phyloP scores from a whole-genome alignment of 2,797 vertebrate species.

The Brachymystax lenok region DNA sequence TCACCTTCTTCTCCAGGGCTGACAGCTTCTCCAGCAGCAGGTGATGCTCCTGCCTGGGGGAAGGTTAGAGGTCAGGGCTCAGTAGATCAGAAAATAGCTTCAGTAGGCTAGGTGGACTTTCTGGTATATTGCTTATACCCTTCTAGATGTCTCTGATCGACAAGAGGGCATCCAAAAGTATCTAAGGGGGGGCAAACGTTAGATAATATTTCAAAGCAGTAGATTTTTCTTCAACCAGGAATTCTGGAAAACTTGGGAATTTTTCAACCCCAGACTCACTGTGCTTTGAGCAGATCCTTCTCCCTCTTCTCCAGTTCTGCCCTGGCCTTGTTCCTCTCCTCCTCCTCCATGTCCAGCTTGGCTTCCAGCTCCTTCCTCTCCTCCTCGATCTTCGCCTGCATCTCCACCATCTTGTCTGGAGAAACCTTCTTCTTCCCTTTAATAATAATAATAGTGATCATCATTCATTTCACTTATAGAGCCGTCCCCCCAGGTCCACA shows the following conservation, averaged over 20 bases:
- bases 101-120: too few relatives aligned
- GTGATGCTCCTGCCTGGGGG: conserved; percentile 92
- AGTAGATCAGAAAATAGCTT: too few relatives aligned
- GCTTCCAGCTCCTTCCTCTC: conserved; percentile 96
- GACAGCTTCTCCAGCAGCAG: conserved; percentile 92
- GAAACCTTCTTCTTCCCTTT: conserved; percentile 97
- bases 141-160: too few relatives aligned
- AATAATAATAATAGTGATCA: background rate
- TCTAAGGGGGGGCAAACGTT: too few relatives aligned
- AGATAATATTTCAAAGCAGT: background rate
- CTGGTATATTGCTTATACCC: too few relatives aligned
- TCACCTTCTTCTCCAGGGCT: conserved; percentile 95
- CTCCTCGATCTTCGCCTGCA: conserved; percentile 99
- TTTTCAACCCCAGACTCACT: conserved; percentile 76
- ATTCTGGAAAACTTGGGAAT: too few relatives aligned
- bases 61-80: background rate
- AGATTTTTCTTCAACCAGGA: too few relatives aligned
- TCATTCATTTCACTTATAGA: background rate
- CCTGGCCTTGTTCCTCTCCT: conserved; percentile 96
- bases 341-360: conserved; percentile 98
- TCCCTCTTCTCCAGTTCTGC: conserved; percentile 96
- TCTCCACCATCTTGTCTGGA: conserved; percentile 97
- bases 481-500: background rate
- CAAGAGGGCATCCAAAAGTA: too few relatives aligned
- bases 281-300: conserved; percentile 96